These are phyloP conservation scores for Cryptus viduatorius DNA, from an alignment of 2,888 invertebrate genomes.

Conservation along the genomic window DNA sequence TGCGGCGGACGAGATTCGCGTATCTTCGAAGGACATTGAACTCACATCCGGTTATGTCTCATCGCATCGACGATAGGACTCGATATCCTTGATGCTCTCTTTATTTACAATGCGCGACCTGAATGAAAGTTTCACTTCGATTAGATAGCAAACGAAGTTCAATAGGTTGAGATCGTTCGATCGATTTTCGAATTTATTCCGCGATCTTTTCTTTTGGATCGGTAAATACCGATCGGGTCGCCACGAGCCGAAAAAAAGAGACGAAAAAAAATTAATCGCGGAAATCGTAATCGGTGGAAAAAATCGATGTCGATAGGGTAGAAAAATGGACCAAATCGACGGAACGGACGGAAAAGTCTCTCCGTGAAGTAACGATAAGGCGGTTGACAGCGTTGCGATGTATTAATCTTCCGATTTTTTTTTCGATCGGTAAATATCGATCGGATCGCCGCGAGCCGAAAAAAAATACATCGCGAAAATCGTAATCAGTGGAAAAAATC, in stretches of 20 bases:
- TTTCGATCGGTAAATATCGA: neutral
- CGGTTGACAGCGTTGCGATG: neutral
- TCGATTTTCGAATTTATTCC: neutral
- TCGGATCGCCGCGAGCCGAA: neutral
- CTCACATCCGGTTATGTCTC: constrained; percentile 12
- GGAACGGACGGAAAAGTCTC: constrained; percentile 13
- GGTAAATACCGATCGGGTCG: neutral
- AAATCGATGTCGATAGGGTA: neutral
- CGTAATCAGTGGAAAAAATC: constrained; percentile 3
- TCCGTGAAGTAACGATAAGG: constrained; percentile 39
- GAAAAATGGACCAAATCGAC: neutral
- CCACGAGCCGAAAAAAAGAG: neutral
- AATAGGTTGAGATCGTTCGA: constrained; percentile 35
- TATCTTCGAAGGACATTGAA: neutral
- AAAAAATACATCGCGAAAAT: constrained; percentile 1
- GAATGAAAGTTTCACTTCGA: neutral
- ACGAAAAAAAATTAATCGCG: neutral
- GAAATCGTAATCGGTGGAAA: constrained; percentile 1
- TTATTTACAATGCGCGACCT: neutral
- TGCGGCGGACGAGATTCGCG: neutral
- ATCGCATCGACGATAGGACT: neutral
- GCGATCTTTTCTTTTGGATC: neutral
- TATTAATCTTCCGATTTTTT: constrained; percentile 1
- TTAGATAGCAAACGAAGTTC: constrained; percentile 7
- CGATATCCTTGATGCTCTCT: neutral